Percentiles rank a stretch among this genome's conserved stretches.
These are phyloP conservation scores for Solenodon paradoxus DNA, from an alignment of 2,113 vertebrate species.

Conservation along the genomic window DNA sequence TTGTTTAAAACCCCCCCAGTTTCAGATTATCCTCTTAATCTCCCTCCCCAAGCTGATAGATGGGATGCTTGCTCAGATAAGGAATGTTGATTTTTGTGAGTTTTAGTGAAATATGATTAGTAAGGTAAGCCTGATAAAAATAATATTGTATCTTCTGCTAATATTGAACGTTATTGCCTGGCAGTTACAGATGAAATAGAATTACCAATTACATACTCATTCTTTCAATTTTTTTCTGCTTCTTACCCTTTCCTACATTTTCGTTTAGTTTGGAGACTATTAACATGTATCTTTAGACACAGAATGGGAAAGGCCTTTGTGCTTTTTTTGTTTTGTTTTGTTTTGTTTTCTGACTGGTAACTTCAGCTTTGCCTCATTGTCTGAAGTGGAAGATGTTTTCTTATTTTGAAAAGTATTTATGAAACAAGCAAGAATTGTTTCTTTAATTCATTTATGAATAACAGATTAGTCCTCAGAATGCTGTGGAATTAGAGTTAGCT, in stretches of 20 bases:
- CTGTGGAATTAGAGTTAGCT: neutral
- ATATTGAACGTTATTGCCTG: neutral
- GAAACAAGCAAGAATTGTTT: constrained; percentile 8
- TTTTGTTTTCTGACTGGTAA: neutral
- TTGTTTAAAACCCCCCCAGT: neutral
- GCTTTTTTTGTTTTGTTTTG: too few species aligned
- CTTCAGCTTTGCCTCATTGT: neutral
- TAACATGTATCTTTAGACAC: neutral
- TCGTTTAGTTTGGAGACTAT: neutral
- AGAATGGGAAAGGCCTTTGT: neutral
- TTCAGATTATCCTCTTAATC: constrained; percentile 13
- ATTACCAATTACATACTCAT: neutral
- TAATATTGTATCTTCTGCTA: neutral
- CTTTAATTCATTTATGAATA: constrained; percentile 4
- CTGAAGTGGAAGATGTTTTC: neutral
- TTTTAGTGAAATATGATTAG: constrained; percentile 27
- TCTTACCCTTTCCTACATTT: neutral
- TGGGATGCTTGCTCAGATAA: neutral
- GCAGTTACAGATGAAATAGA: neutral
- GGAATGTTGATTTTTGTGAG: constrained; percentile 3
- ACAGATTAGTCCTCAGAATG: neutral
- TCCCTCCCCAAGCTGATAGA: neutral
- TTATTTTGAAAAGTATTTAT: constrained; percentile 16
- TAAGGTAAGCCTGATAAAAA: neutral
- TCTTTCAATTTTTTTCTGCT: neutral